These are phyloP conservation scores for Oreochromis niloticus DNA, from an alignment of 2,113 vertebrate genomes.

Conservation along the genomic window DNA sequence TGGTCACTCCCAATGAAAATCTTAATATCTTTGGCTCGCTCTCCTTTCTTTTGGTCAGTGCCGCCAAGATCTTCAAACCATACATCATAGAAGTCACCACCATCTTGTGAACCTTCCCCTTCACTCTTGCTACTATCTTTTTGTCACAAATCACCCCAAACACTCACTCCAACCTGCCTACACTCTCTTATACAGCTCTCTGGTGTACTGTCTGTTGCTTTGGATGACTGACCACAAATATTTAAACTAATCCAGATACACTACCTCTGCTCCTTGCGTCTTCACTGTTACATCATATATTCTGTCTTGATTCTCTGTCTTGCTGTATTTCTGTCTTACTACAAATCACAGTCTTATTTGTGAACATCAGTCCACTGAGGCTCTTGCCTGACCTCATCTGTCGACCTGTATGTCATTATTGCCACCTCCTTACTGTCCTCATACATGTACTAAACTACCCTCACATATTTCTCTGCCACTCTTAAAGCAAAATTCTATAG, in stretches of 20 bases:
- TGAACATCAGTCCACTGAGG: not conserved
- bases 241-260: not conserved
- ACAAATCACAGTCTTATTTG: not conserved
- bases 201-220: not conserved
- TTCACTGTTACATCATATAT: not conserved
- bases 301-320: not conserved
- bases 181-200: not conserved
- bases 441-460: not conserved
- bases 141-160: not conserved
- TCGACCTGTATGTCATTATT: not conserved
- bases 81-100: not conserved
- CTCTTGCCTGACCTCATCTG: not conserved
- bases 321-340: not conserved
- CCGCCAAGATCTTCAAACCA: fast-evolving
- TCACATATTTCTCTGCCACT: not conserved
- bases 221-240: not conserved
- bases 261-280: not conserved
- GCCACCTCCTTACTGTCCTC: not conserved
- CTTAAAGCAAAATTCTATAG: not conserved
- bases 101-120: not conserved
- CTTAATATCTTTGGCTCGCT: fast-evolving
- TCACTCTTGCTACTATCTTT: not conserved
- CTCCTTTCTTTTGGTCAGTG: fast-evolving
- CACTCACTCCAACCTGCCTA: not conserved
- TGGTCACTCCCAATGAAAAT: not conserved